Base-by-base conservation (phyloP, 2,888 invertebrate species). In the Zygaena filipendulae region DNA sequence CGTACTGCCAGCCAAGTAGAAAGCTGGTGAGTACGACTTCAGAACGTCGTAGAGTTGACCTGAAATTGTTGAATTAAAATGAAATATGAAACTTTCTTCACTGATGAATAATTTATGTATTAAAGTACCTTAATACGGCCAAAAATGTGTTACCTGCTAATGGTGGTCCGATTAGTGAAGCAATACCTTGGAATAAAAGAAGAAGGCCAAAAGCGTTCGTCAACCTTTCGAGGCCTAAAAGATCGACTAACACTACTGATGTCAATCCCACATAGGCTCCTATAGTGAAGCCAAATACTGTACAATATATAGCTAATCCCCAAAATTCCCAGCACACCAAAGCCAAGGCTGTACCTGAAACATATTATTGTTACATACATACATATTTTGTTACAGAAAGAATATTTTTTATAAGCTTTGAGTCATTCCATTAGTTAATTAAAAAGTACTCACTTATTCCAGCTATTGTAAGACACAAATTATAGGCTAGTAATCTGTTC, bases 191-290 rank as follows among this genome's bases (percentile, higher is more conserved):
- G 74, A 96, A 96, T 27, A 97, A 83, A 39, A 97, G 72, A 27
- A 97, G 81, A 20, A 97, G 77, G 4, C 97, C 97, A 68, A 97
- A 97, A 12, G 96, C 95, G 66, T 95, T 96, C n/a, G 96, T 97
- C 30, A 97, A 81, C 54, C 86, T 90, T 41, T 95, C 95, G 41
- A 97, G 75, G n/a, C 96, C 96, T 28, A 97, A 79, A 21, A 97
- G 83, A 68, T 97, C 97, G 13, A 97, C 97, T 33, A 97, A 83
- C 40, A 97, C 93, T 29, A 97, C 96, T 11, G 96, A 96, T 3
- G 97, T 97, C 27, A 97, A 82, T n/a, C 96, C 95, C 25, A 97
- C 96, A 62, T 97, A 97, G 33, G 96, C 96, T 42, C 97, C 95
- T 49, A 94, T 92, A 10, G 93, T 91, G 52, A 94, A 91, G 28